Evolutionary conservation across 2,888 invertebrate species (phyloP), one percentile per base, ranked within the genome.

Genomic region (Caenorhabditis auriculariae): DNA sequence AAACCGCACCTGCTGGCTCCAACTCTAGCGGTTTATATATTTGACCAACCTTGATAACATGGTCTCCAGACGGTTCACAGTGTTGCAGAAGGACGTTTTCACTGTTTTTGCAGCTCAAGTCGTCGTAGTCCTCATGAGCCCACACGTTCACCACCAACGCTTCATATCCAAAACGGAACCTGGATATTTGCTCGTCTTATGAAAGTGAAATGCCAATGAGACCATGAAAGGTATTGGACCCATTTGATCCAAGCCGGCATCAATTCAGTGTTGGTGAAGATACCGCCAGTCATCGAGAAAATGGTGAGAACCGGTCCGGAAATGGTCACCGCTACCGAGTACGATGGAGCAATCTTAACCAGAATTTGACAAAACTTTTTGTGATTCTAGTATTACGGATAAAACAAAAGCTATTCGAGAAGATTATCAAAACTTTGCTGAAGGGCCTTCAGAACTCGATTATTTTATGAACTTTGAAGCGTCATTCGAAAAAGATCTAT

Each of bases 51-150:
- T 51, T 21, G 12, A 71, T 55, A 4, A 71, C 63, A 19, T 51
- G 49, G 0, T 7, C 19, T 1, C 72, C 72, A 39, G 43, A 55
- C 15, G 41, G 9, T 52, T 67, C 52, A 41, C 59, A 56, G 54
- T 64, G 29, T 6, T 46, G 42, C 3, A 19, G 29, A 0, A 45
- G 37, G n/a, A 53, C 42, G 29, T 9, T 9, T n/a, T 39, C 35
- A 12, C 46, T 44, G 7, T 15, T 9, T 12, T 46, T 46, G 29
- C 21, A n/a, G 0, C 66, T 44, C 39, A 71, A 90, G 89, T 87
- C 68, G 89, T 89, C 19, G 50, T 56, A 57, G 12, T 52, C 35
- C n/a, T 58, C 45, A 32, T 63, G 29, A 17, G 49, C 21, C 35
- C 71, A 77, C 44, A 76, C 69, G 41, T 72, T 76, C 39, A 78